phyloP scores from a whole-genome alignment of 1,140 invertebrate genomes.

The Drosophila kanapiae region DNA sequence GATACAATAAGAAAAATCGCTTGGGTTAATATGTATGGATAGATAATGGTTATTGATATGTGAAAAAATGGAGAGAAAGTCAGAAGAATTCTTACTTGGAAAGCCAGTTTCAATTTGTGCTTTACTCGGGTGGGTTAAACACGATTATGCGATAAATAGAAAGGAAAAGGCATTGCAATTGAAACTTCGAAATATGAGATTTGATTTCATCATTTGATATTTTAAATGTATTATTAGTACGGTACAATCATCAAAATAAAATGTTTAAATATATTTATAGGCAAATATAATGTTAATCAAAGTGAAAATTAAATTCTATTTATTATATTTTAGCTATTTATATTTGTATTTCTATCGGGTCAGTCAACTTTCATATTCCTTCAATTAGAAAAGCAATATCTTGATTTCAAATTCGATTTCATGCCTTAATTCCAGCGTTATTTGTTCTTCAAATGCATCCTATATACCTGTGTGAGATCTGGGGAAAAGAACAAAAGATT shows the following conservation, averaged over 20 bases:
- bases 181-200: neutral
- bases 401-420: conserved; percentile 41
- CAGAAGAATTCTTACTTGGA: conserved; percentile 33
- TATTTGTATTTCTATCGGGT: neutral
- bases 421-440: conserved; percentile 21
- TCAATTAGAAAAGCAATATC: conserved; percentile 28
- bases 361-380: conserved; percentile 3
- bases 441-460: conserved; percentile 27
- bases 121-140: neutral
- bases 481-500: conserved; percentile 29
- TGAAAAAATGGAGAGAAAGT: conserved; percentile 45
- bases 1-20: conserved; percentile 25
- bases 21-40: conserved; percentile 31
- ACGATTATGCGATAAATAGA: conserved; percentile 27
- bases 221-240: neutral
- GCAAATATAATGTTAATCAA: neutral
- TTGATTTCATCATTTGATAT: neutral
- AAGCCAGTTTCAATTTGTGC: conserved; percentile 35
- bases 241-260: neutral
- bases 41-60: conserved; percentile 49
- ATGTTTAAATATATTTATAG: neutral
- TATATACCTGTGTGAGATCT: conserved; percentile 1
- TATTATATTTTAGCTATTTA: neutral
- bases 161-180: conserved; percentile 32
- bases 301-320: neutral